These are phyloP conservation scores for Pseudomyrmex pallidus DNA, from an alignment of 1,140 invertebrate genomes.

Conservation along the genomic window DNA sequence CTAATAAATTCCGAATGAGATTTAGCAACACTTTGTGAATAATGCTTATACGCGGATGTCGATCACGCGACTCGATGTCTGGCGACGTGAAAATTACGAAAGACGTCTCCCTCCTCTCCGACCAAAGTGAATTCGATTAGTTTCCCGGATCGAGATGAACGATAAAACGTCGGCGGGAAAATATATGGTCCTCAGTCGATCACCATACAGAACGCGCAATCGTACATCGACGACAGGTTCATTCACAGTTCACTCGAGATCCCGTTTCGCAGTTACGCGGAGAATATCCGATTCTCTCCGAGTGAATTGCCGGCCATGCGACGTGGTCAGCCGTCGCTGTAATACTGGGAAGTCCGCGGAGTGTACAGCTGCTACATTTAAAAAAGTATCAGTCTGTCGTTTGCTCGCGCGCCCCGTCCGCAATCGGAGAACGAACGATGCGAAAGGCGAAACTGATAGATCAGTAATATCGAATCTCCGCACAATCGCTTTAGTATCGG, in stretches of 20 bases:
- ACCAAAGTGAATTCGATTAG: slow-evolving; percentile 21
- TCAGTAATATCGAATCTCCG: slow-evolving; percentile 1
- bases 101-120: not conserved
- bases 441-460: slow-evolving; percentile 21
- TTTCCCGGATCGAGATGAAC: slow-evolving; percentile 11
- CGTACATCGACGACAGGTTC: slow-evolving; percentile 18
- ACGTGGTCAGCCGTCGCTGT: slow-evolving; percentile 71
- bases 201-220: not conserved
- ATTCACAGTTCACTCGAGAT: slow-evolving; percentile 8
- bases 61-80: not conserved
- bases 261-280: not conserved
- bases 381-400: slow-evolving; percentile 70
- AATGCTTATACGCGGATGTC: not conserved
- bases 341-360: slow-evolving; percentile 71
- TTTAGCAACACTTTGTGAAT: slow-evolving; percentile 11
- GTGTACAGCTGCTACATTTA: slow-evolving; percentile 73
- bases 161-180: slow-evolving; percentile 23
- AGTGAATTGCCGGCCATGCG: slow-evolving; percentile 57
- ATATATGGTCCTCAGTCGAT: slow-evolving; percentile 42
- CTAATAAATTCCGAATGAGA: slow-evolving; percentile 28
- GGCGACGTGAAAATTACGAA: slow-evolving; percentile 24
- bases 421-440: slow-evolving; percentile 23
- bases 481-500: not conserved
- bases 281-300: slow-evolving; percentile 27
- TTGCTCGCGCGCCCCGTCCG: not conserved